Evolutionary conservation across 2,888 invertebrate species (phyloP).

Genomic region (Teleiodes luculella): DNA sequence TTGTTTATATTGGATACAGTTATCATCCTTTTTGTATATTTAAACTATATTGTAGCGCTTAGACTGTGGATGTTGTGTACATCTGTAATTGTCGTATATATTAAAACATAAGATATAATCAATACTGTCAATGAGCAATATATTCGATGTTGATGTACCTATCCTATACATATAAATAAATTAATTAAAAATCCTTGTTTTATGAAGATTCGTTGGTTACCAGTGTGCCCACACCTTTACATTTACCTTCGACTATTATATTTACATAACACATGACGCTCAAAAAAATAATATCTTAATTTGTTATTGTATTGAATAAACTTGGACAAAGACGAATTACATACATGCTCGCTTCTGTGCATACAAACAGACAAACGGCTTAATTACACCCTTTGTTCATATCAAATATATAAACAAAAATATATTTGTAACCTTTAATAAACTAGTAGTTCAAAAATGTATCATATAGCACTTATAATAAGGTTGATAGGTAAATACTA

Average conservation of each 20-base stretch:
- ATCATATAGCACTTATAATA: neutral
- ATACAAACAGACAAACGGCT: constrained; percentile 43
- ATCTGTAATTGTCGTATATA: too few species aligned
- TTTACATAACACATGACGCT: constrained; percentile 44
- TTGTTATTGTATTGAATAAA: constrained; percentile 36
- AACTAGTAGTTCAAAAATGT: neutral
- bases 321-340: constrained; percentile 35
- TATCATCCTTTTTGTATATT: too few species aligned
- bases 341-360: constrained; percentile 32
- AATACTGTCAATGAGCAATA: too few species aligned
- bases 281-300: constrained; percentile 43
- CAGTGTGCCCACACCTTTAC: neutral
- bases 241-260: constrained; percentile 21
- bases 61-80: too few species aligned
- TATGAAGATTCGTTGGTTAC: too few species aligned
- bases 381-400: constrained; percentile 55
- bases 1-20: too few species aligned
- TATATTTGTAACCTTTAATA: neutral
- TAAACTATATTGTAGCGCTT: too few species aligned
- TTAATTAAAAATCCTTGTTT: too few species aligned
- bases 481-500: neutral
- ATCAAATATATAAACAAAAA: constrained; percentile 10
- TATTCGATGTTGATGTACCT: too few species aligned
- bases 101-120: too few species aligned
- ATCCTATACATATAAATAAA: too few species aligned